Evolutionary conservation across 2,888 invertebrate species (phyloP).

Genomic region (Quadroppia sp.): DNA sequence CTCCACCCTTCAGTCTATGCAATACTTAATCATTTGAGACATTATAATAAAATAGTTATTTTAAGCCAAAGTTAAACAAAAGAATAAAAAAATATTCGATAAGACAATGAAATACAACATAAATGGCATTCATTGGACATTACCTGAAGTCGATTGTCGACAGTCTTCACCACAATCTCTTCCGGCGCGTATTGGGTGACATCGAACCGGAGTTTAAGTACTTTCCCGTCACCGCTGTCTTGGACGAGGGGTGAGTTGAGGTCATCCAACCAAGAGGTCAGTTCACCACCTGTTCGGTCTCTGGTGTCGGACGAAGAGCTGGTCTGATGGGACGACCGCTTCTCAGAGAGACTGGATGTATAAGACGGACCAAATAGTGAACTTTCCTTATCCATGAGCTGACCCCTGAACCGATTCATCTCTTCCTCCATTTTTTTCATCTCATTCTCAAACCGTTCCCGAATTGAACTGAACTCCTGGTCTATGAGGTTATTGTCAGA

Average conservation of each 20-base stretch:
- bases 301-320: conserved; percentile 55
- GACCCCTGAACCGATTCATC: conserved; percentile 89
- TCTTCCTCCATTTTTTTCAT: conserved; percentile 99
- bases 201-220: conserved; percentile 90
- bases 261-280: conserved; percentile 72
- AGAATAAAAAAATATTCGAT: not conserved
- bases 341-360: conserved; percentile 43
- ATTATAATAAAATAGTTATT: too few relatives aligned
- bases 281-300: conserved; percentile 53
- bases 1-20: not conserved
- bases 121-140: not conserved
- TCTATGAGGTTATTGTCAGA: conserved; percentile 93
- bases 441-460: conserved; percentile 90
- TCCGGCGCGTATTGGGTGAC: conserved; percentile 92
- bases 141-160: conserved; percentile 80
- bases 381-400: conserved; percentile 86
- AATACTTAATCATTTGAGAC: not conserved
- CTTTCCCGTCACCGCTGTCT: conserved; percentile 88
- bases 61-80: not conserved
- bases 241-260: conserved; percentile 88
- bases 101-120: not conserved
- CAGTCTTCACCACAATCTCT: conserved; percentile 97
- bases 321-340: conserved; percentile 56
- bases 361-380: conserved; percentile 63
- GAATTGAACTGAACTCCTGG: conserved; percentile 91